A percentile compares a stretch with the other conserved stretches of the same genome.
These are phyloP conservation scores for Arrhamphus sclerolepis DNA, from an alignment of 2,797 vertebrate genomes.

Conservation along the genomic window DNA sequence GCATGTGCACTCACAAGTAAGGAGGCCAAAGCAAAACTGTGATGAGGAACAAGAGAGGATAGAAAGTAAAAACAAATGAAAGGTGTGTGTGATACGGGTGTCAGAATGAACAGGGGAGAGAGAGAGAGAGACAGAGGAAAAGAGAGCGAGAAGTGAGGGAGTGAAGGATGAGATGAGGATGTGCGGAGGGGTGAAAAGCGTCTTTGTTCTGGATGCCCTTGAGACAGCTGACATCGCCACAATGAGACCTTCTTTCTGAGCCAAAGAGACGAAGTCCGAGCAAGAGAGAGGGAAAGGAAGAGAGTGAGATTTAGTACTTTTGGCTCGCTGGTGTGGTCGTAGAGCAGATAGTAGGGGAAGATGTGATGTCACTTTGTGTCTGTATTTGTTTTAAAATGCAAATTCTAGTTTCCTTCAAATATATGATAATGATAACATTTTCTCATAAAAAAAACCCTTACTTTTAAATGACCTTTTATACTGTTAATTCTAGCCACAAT, in stretches of 20 bases:
- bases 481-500: not conserved
- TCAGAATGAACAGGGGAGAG: conserved; percentile 45
- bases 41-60: not conserved
- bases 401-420: too few relatives aligned
- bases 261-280: conserved; percentile 58
- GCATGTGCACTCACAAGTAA: conserved; percentile 15
- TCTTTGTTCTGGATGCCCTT: conserved; percentile 83
- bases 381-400: too few relatives aligned
- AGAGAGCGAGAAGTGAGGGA: conserved; percentile 59
- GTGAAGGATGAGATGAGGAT: conserved; percentile 68
- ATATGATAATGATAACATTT: too few relatives aligned
- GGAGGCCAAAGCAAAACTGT: conserved; percentile 20
- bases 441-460: not conserved
- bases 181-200: conserved; percentile 77
- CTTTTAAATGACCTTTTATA: not conserved
- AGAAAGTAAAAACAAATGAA: conserved; percentile 34
- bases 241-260: conserved; percentile 79
- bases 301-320: conserved; percentile 55
- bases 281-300: conserved; percentile 35
- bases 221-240: conserved; percentile 83
- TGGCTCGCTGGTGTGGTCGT: conserved; percentile 35
- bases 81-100: conserved; percentile 42
- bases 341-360: conserved; percentile 14
- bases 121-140: conserved; percentile 28
- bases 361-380: conserved; percentile 14